Conservation (phyloP, 2,797 vertebrate species). For the Sciurus vulgaris region DNA sequence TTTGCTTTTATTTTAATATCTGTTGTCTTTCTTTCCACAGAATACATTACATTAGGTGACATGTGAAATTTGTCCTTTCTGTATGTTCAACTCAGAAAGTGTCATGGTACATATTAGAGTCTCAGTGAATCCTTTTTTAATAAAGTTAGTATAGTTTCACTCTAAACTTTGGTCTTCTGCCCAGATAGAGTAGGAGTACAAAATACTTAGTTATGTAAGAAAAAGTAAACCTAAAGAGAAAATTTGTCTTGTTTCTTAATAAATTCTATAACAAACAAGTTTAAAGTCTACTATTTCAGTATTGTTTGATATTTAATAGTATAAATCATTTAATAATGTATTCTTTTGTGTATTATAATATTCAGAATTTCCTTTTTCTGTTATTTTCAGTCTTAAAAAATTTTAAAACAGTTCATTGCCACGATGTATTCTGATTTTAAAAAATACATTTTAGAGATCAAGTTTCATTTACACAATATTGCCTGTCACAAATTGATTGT, state of each 20-base stretch:
- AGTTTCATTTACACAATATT: neutral
- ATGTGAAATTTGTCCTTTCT: neutral
- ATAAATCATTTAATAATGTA: neutral
- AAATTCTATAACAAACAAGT: neutral
- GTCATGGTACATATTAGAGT: rapidly evolving
- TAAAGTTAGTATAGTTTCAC: neutral
- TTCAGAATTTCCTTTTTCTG: neutral
- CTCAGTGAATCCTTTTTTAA: neutral
- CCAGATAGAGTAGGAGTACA: neutral
- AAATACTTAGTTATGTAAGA: neutral
- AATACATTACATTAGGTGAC: neutral
- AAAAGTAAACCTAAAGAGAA: neutral
- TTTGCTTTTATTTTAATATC: neutral
- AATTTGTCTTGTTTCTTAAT: neutral
- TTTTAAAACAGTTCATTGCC: neutral
- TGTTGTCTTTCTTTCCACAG: neutral
- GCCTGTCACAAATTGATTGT: neutral
- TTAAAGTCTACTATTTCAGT: neutral
- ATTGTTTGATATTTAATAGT: neutral
- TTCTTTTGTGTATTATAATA: neutral
- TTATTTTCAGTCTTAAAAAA: neutral
- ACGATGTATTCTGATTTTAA: neutral
- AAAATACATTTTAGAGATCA: neutral
- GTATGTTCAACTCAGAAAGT: rapidly evolving
- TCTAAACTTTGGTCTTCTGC: neutral